Evolutionary conservation across 2,113 vertebrate species (phyloP), one percentile per base, ranked within the genome.

Genomic region (Larimichthys polyactis): DNA sequence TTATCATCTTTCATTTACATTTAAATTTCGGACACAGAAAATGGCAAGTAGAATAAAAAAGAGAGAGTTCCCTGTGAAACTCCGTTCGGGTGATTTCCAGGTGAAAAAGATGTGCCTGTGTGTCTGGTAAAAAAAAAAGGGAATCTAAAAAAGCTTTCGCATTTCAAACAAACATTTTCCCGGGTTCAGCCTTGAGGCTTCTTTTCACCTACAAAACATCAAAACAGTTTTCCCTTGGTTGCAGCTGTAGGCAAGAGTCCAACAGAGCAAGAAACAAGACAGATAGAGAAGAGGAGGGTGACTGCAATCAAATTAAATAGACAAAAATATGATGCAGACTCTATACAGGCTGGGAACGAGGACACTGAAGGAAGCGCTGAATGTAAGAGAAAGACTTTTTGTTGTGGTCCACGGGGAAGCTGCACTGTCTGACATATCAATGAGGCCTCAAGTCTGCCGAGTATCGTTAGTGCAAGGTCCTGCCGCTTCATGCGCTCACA

Each of bases 391-490:
- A 16, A 59, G 12, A 11, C 1, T 14, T 36, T 71, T 66, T 71
- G 64, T 51, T 63, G 22, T 14, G 11, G 27, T 79, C 20, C 29
- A 55, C 40, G 0, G 58, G 22, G 55, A 80, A 43, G 72, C 52
- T 71, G 55, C 62, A 4, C 29, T 4, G 36, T 71, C 65, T 81
- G 44, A 79, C 51, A 71, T 69, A 75, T 87, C 62, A 72, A 71
- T 43, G 58, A 65, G 24, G 44, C 69, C 52, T 71, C 20, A 12
- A 65, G 44, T 68, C 77, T 78, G 74, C 44, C 43, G 64, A 62
- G 32, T 29, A 57, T 79, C 67, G 60, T 87, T 67, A 64, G 75
- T 12, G 24, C 29, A 67, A 70, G 85, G 76, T 22, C 6, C 70
- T 15, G 57, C 65, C 71, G 55, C 15, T 67, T 55, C 24, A 0